These are phyloP conservation scores for Isichthys henryi DNA, from an alignment of 2,113 vertebrate species.

Conservation along the genomic window DNA sequence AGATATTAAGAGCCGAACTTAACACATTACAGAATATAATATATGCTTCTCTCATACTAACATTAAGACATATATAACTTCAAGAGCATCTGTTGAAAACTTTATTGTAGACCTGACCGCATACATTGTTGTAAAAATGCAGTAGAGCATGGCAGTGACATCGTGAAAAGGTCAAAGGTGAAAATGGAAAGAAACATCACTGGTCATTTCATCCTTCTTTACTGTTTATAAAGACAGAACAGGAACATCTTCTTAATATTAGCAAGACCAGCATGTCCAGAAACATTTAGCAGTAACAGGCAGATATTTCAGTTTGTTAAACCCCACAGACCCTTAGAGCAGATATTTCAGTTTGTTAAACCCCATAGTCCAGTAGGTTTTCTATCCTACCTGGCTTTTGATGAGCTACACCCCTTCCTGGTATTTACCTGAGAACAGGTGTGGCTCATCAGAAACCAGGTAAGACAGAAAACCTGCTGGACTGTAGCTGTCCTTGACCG, in stretches of 20 bases:
- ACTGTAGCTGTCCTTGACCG: not conserved
- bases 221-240: constrained; percentile 11
- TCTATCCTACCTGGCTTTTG: not conserved
- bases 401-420: not conserved
- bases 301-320: not conserved
- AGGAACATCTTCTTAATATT: not conserved
- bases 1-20: not conserved
- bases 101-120: constrained; percentile 54
- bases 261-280: not conserved
- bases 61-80: not conserved
- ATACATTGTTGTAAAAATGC: constrained; percentile 56
- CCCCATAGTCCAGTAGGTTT: not conserved
- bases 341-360: not conserved
- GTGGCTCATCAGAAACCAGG: not conserved
- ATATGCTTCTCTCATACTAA: not conserved
- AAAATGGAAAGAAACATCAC: constrained; percentile 25
- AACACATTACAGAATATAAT: not conserved
- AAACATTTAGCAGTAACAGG: not conserved
- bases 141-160: constrained; percentile 38
- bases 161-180: constrained; percentile 20
- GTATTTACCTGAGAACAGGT: not conserved
- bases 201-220: constrained; percentile 27
- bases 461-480: not conserved
- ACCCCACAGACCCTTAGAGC: not conserved
- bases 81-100: constrained; percentile 41